Conservation (phyloP, 2,888 invertebrate species). For the Orthosia incerta region DNA sequence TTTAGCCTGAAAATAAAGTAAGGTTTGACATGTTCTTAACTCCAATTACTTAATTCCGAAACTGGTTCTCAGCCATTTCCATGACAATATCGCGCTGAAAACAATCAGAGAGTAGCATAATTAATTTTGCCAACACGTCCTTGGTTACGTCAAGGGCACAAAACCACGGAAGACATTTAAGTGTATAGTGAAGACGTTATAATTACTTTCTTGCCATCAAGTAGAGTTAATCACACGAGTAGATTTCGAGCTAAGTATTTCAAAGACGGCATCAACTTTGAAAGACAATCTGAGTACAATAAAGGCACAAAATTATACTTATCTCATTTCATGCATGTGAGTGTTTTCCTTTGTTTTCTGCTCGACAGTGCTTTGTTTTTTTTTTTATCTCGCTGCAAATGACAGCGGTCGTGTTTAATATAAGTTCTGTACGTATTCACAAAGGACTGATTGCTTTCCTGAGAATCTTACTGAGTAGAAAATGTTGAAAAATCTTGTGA, state of each 20-base stretch:
- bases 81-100: conserved; percentile 21
- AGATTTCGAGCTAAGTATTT: conserved; percentile 18
- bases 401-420: conserved; percentile 21
- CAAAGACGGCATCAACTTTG: conserved; percentile 22
- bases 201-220: conserved; percentile 30
- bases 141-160: conserved; percentile 30
- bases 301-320: not conserved
- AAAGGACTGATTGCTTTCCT: conserved; percentile 16
- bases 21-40: no score
- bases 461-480: not conserved
- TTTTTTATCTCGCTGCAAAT: conserved; percentile 22
- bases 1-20: no score
- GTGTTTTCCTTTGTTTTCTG: conserved; percentile 19
- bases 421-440: conserved; percentile 12
- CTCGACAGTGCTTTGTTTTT: conserved; percentile 14
- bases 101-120: conserved; percentile 42
- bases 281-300: not conserved
- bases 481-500: not conserved
- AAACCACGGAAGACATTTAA: conserved; percentile 12
- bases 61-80: conserved; percentile 8
- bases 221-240: not conserved
- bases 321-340: not conserved
- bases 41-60: no score
- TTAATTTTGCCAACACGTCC: conserved; percentile 42
- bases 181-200: conserved; percentile 14